A percentile compares a stretch with the other conserved stretches of the same genome.
Evolutionary conservation across 2,113 vertebrate species (phyloP).

Genomic region (Pangasianodon gigas): DNA sequence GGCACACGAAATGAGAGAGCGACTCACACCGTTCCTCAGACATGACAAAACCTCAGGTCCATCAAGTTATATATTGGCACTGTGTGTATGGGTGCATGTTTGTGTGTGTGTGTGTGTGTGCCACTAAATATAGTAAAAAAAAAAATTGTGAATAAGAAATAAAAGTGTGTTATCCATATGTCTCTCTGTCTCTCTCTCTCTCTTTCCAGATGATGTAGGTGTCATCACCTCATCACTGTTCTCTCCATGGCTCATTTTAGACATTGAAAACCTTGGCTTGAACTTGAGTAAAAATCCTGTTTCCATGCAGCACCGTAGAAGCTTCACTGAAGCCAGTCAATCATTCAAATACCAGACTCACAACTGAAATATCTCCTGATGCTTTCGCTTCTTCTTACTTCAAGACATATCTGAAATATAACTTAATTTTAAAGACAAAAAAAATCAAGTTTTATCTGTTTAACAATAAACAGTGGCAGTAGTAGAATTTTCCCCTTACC

Average conservation of each 20-base stretch:
- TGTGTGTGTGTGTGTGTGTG: background rate
- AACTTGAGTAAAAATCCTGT: background rate
- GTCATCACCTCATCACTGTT: conserved; percentile 26
- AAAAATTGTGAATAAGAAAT: background rate
- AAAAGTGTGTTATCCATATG: conserved; percentile 60
- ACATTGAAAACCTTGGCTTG: background rate
- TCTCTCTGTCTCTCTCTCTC: conserved; percentile 25
- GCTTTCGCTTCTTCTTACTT: background rate
- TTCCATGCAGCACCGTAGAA: background rate
- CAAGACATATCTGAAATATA: background rate
- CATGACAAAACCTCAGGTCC: conserved; percentile 4
- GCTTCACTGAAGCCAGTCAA: background rate
- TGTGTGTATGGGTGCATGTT: background rate
- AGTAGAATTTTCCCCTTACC: background rate
- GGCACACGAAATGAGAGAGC: background rate
- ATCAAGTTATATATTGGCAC: background rate
- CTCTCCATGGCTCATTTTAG: conserved; percentile 30
- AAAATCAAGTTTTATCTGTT: background rate
- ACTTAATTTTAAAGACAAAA: background rate
- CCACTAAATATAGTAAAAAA: background rate
- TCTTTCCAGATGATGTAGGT: background rate
- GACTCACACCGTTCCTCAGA: background rate
- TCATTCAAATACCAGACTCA: background rate
- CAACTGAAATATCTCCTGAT: background rate
- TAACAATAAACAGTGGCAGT: background rate